Evolutionary conservation across 2,797 vertebrate species (phyloP), one percentile per base, ranked within the genome.

Genomic region (Paguma larvata): DNA sequence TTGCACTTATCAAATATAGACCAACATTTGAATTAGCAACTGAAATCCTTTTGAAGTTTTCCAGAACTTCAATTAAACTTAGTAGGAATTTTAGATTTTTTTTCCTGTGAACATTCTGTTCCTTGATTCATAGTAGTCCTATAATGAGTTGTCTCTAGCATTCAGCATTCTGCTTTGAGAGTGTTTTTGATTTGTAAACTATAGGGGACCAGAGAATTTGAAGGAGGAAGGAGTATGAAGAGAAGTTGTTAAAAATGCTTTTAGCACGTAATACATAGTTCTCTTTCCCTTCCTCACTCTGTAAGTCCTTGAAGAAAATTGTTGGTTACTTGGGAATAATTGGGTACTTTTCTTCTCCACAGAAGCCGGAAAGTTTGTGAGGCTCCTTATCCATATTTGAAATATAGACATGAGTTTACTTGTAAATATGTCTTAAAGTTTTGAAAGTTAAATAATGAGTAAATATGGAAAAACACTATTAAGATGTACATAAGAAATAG

Each of bases 11-110:
- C 77, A 91, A 70, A 62, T 46, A 46, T 75, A 94, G 51, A 95
- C 46, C 25, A 95, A 25, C 78, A 67, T 85, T 94, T 85, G 85
- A 93, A 91, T 93, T 94, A 90, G 38, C 94, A 91, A 4, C 78
- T 94, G 70, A 82, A 79, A 82, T 34, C 56, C 79, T 41, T 44
- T 84, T 90, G 85, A 94, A 38, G 8, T 34, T 85, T 95, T 94
- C 75, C 34, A 92, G 62, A 95, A 51, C 48, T 83, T 96, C 46
- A 83, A 1, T 75, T 86, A 94, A 85, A 80, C 44, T 87, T 87
- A 48, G 63, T 63, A 41, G 51, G 38, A 48, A 30, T 88, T 91
- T 85, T 44, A 21, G 6, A 46, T 68, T 21, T 25, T 70, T 63
- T 82, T 87, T 70, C 41, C 32, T 88, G 18, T 14, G 51, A 65